Percentiles rank a stretch among this genome's conserved stretches.
Conservation (phyloP, 2,113 vertebrate genomes). For the Ceuthmochares aereus region DNA sequence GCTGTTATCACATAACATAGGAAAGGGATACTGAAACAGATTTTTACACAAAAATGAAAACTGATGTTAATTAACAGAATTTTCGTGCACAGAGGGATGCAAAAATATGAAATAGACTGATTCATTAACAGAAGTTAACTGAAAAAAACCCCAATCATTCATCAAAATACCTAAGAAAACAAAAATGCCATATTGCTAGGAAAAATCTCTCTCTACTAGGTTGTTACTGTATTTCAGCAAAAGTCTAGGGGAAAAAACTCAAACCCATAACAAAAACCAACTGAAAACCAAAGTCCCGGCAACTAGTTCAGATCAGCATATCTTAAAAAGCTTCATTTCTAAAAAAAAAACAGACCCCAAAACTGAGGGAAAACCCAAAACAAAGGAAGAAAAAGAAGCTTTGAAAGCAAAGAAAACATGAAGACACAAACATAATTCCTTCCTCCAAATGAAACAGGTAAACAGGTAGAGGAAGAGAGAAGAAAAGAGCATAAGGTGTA, state of each 20-base stretch:
- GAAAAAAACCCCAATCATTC: background rate
- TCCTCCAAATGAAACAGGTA: background rate
- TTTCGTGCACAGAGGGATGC: background rate
- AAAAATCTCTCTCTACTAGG: background rate
- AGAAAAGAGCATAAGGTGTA: background rate
- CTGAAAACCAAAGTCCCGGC: background rate
- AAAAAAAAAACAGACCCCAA: too few relatives aligned
- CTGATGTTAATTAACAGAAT: background rate
- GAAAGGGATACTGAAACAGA: background rate
- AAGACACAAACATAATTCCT: background rate
- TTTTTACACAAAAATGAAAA: background rate
- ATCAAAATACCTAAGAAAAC: background rate
- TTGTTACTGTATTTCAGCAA: background rate
- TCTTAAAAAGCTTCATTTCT: too few relatives aligned
- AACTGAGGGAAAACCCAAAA: background rate
- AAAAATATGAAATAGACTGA: background rate
- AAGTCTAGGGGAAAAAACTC: background rate
- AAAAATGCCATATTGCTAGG: background rate
- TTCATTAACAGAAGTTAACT: background rate
- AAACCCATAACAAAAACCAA: too few relatives aligned
- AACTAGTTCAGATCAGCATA: background rate
- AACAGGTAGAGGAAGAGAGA: fast-evolving
- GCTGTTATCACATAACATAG: background rate
- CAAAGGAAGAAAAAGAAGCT: background rate
- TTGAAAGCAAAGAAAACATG: background rate